phyloP scores from a whole-genome alignment of 2,113 vertebrate genomes.

The Chiloscyllium plagiosum region DNA sequence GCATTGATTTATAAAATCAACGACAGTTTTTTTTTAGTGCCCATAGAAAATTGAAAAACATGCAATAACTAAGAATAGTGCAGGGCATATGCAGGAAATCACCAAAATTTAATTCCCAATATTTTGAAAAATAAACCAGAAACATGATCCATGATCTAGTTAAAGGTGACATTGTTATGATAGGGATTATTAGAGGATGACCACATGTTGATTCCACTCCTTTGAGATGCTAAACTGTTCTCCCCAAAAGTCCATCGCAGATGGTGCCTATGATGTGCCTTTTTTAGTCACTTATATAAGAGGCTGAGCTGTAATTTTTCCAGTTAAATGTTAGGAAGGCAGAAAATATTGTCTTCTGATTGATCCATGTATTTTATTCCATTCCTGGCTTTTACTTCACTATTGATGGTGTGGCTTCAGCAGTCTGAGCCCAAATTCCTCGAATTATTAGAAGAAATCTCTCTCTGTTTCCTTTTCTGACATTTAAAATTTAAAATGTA shows the following conservation, averaged over 20 bases:
- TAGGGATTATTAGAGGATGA: not conserved
- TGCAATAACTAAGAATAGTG: not conserved
- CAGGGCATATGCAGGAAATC: not conserved
- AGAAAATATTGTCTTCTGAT: not conserved
- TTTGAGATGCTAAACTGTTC: not conserved
- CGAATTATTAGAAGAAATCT: not conserved
- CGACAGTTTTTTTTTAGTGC: not conserved
- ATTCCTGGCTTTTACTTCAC: not conserved
- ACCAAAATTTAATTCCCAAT: not conserved
- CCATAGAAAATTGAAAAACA: not conserved
- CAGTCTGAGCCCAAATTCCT: not conserved
- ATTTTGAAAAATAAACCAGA: not conserved
- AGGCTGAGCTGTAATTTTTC: not conserved
- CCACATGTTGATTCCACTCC: too few relatives aligned
- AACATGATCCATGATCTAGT: not conserved
- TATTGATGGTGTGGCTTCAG: not conserved
- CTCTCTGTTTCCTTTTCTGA: not conserved
- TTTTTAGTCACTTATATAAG: too few relatives aligned
- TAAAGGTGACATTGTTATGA: not conserved
- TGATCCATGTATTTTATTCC: not conserved
- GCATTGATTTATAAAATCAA: not conserved
- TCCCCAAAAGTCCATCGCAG: not conserved
- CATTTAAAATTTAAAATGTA: not conserved
- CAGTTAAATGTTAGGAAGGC: not conserved
- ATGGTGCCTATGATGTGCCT: too few relatives aligned